A percentile compares a stretch with the other conserved stretches of the same genome.
phyloP scores from a whole-genome alignment of 2,113 vertebrate genomes.

The Orycteropus afer region DNA sequence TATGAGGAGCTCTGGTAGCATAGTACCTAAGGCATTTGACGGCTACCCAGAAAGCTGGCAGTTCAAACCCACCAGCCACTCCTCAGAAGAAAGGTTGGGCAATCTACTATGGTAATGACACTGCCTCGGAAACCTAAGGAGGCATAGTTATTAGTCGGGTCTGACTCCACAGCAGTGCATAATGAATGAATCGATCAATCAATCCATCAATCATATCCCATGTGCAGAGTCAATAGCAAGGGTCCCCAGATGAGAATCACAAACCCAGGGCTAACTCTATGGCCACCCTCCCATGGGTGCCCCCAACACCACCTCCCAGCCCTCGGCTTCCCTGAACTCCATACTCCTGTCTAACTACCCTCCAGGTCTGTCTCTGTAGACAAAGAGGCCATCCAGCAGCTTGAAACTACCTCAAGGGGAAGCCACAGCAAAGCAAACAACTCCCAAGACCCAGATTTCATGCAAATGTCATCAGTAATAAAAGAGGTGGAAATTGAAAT shows the following conservation, averaged over 20 bases:
- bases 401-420: neutral
- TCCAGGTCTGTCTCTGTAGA: neutral
- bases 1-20: too few relatives aligned
- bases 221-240: neutral
- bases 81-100: too few relatives aligned
- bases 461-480: constrained; percentile 67
- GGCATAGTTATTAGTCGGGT: too few relatives aligned
- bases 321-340: neutral
- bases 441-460: constrained; percentile 47
- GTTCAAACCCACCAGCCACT: too few relatives aligned
- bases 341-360: neutral
- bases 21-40: too few relatives aligned
- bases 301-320: neutral
- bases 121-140: too few relatives aligned
- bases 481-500: constrained; percentile 76
- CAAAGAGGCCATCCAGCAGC: neutral
- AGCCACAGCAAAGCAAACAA: constrained; percentile 48
- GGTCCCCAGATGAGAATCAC: neutral
- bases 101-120: too few relatives aligned
- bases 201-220: neutral
- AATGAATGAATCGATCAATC: neutral
- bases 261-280: neutral
- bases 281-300: neutral
- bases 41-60: too few relatives aligned
- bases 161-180: constrained; percentile 29